Evolutionary conservation across 2,113 vertebrate genomes (phyloP).

Genomic region (Callorhinus ursinus): DNA sequence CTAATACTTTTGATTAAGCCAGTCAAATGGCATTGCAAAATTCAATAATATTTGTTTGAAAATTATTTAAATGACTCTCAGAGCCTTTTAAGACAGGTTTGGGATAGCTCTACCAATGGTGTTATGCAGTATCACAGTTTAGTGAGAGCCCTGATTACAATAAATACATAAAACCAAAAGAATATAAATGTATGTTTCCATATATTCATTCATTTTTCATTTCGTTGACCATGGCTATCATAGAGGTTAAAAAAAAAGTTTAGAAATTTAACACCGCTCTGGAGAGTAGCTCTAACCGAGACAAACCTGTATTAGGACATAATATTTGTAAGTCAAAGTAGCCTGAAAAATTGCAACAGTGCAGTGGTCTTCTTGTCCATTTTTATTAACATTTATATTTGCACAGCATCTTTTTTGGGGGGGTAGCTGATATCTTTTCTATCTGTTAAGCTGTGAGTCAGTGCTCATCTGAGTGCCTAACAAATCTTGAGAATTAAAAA

Average conservation of each 20-base stretch:
- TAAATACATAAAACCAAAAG: background rate
- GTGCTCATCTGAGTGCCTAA: background rate
- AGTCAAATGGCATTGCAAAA: background rate
- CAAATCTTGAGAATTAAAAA: slow-evolving; percentile 56
- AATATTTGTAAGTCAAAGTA: slow-evolving; percentile 16
- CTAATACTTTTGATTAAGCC: slow-evolving; percentile 10
- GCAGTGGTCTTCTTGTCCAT: background rate
- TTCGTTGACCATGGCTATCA: background rate
- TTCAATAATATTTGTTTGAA: background rate
- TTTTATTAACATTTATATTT: slow-evolving; percentile 41
- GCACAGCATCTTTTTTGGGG: background rate
- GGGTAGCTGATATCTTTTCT: slow-evolving; percentile 14
- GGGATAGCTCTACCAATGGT: background rate
- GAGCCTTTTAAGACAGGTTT: slow-evolving; percentile 3
- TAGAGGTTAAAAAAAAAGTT: background rate
- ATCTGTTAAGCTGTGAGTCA: background rate
- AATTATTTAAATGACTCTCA: slow-evolving; percentile 21
- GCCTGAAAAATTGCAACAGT: background rate
- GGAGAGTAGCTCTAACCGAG: background rate
- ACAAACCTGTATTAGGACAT: background rate
- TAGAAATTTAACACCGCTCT: background rate
- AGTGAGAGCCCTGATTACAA: background rate
- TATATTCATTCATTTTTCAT: background rate
- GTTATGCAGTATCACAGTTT: background rate
- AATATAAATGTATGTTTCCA: background rate